A percentile compares a stretch with the other conserved stretches of the same genome.
These are phyloP conservation scores for Hanleya hanleyi DNA, from an alignment of 2,888 invertebrate species.

Conservation along the genomic window DNA sequence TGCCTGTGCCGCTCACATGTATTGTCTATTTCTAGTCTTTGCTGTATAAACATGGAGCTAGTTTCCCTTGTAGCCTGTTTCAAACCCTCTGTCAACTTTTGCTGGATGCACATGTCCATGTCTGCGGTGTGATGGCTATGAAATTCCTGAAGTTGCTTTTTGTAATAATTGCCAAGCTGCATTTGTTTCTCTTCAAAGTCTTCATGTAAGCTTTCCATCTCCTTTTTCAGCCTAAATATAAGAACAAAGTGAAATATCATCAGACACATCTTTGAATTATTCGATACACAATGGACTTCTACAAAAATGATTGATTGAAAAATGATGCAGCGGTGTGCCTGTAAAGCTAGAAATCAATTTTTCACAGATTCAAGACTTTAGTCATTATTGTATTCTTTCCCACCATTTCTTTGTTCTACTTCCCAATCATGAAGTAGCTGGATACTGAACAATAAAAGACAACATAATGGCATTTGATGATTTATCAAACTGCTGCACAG, in stretches of 20 bases:
- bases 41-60: background rate
- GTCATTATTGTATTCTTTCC: background rate
- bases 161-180: slow-evolving; percentile 42
- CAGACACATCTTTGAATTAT: background rate
- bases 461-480: background rate
- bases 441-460: background rate
- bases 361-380: background rate
- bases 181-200: slow-evolving; percentile 43
- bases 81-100: background rate
- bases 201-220: slow-evolving; percentile 33
- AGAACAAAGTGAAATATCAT: background rate
- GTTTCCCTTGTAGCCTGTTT: background rate
- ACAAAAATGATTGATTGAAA: background rate
- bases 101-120: slow-evolving; percentile 23
- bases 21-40: background rate
- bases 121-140: background rate
- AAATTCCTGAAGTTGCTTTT: slow-evolving; percentile 6
- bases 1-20: background rate
- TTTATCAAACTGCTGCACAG: too few relatives aligned
- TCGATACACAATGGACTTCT: background rate
- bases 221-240: slow-evolving; percentile 27
- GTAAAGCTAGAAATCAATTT: background rate
- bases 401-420: background rate
- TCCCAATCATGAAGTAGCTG: background rate
- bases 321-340: background rate